A percentile compares a stretch with the other conserved stretches of the same genome.
Conservation (phyloP, 2,797 vertebrate genomes). For the Alectoris magna region DNA sequence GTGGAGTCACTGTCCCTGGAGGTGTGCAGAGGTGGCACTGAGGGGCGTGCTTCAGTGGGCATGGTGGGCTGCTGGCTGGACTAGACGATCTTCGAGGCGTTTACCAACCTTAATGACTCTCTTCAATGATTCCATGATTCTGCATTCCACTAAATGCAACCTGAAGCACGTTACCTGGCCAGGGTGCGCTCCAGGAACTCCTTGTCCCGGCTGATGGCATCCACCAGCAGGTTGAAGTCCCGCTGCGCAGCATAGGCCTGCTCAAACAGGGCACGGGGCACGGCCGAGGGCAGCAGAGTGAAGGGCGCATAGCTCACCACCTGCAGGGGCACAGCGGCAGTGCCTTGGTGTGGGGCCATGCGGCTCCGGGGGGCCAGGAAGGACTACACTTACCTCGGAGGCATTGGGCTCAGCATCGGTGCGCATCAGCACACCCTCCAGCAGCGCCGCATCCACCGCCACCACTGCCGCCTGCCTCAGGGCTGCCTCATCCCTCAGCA, state of each 20-base stretch:
- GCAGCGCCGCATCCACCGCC: background rate
- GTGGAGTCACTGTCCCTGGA: too few species aligned
- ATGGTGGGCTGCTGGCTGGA: background rate
- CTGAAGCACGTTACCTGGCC: slow-evolving; percentile 79
- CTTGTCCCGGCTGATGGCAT: slow-evolving; percentile 88
- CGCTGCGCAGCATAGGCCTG: slow-evolving; percentile 90
- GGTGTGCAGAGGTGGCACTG: background rate
- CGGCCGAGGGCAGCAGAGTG: slow-evolving; percentile 88
- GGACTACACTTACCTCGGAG: background rate
- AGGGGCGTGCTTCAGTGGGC: background rate
- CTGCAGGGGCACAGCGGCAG: slow-evolving; percentile 68
- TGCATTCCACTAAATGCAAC: background rate
- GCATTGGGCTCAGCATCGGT: background rate
- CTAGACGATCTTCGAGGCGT: background rate
- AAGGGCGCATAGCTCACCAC: slow-evolving; percentile 91
- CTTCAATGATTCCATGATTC: too few species aligned
- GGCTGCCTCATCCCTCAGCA: background rate
- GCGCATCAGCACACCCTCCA: background rate
- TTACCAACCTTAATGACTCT: background rate
- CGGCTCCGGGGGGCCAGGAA: background rate
- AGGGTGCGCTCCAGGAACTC: slow-evolving; percentile 88
- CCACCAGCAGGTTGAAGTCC: slow-evolving; percentile 92
- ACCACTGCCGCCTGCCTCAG: background rate
- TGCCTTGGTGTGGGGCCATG: background rate
- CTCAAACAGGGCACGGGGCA: slow-evolving; percentile 84